Evolutionary conservation across 2,888 invertebrate genomes (phyloP).

Genomic region (Boloria euphrosyne): DNA sequence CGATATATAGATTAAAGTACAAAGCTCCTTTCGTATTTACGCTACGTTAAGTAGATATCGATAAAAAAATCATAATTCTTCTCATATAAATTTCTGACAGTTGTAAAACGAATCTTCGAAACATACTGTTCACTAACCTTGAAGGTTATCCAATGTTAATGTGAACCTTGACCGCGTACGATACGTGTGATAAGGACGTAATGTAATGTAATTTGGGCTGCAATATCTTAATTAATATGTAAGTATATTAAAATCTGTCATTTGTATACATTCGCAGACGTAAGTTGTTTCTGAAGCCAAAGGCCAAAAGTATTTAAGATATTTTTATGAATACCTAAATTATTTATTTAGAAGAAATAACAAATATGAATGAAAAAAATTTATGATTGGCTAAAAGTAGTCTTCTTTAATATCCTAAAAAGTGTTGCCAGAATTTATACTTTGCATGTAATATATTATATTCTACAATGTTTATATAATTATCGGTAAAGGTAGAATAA

Average conservation of each 20-base stretch:
- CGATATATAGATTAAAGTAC: too few relatives aligned
- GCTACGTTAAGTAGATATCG: too few relatives aligned
- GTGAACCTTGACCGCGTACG: constrained; percentile 47
- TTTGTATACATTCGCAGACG: constrained; percentile 1
- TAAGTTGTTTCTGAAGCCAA: background rate
- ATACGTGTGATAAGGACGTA: constrained; percentile 27
- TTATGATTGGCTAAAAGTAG: too few relatives aligned
- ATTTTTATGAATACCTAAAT: too few relatives aligned
- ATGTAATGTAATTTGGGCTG: constrained; percentile 23
- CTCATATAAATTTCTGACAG: constrained; percentile 35
- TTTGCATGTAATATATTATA: too few relatives aligned
- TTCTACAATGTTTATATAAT: too few relatives aligned
- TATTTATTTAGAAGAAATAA: too few relatives aligned
- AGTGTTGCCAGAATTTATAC: too few relatives aligned
- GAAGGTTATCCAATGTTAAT: constrained; percentile 40
- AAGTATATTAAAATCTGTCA: constrained; percentile 2
- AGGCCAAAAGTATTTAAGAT: background rate
- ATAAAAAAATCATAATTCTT: background rate
- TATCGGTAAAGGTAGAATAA: too few relatives aligned
- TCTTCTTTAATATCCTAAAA: too few relatives aligned
- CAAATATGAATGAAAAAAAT: too few relatives aligned
- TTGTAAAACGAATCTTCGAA: constrained; percentile 1
- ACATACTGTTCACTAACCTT: constrained; percentile 9
- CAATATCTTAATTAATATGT: constrained; percentile 24
- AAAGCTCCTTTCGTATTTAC: too few relatives aligned